These are phyloP conservation scores for Aotus griseimembra DNA, from an alignment of 2,797 vertebrate species.

Conservation along the genomic window DNA sequence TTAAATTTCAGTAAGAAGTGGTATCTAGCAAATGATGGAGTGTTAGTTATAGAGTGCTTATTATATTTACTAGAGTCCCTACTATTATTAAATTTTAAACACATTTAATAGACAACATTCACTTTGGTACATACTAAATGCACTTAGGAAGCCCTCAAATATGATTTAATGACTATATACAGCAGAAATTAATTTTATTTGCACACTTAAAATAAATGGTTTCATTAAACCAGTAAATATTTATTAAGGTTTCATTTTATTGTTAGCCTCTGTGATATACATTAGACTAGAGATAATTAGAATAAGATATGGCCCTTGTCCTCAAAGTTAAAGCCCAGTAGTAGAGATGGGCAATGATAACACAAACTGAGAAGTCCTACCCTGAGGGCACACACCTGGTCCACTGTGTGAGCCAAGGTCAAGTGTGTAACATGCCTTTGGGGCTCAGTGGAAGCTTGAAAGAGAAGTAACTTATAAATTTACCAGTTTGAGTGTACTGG, in stretches of 20 bases:
- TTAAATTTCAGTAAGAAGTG: not conserved
- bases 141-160: not conserved
- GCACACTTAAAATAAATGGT: not conserved
- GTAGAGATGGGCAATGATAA: not conserved
- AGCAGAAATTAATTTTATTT: slow-evolving; percentile 10
- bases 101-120: not conserved
- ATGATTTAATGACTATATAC: not conserved
- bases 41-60: not conserved
- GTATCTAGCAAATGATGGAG: not conserved
- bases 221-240: not conserved
- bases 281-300: not conserved
- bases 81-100: not conserved
- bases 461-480: not conserved
- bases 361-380: not conserved
- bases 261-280: not conserved
- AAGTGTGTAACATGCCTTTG: not conserved
- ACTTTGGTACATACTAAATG: not conserved
- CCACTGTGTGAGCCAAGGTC: not conserved
- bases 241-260: not conserved
- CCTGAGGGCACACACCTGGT: not conserved
- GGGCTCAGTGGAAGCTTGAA: not conserved
- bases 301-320: not conserved
- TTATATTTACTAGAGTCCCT: not conserved
- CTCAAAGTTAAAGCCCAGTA: not conserved
- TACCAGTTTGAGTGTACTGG: not conserved